phyloP scores from a whole-genome alignment of 2,888 invertebrate genomes.

The Eupithecia tripunctaria region DNA sequence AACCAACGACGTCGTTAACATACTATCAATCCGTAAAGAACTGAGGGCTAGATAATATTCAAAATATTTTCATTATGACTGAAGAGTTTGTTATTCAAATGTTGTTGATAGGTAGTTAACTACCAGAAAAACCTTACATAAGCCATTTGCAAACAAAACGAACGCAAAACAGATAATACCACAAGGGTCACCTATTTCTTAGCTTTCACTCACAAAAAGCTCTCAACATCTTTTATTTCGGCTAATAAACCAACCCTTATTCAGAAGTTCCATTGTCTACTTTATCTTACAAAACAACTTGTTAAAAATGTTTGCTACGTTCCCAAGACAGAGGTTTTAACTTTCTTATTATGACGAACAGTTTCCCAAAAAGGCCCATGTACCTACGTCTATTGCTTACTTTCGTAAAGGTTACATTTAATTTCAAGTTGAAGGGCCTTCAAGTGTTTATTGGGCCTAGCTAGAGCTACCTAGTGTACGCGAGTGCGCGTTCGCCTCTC shows the following conservation, averaged over 20 bases:
- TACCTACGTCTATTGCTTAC: slow-evolving; percentile 26
- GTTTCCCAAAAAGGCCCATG: slow-evolving; percentile 26
- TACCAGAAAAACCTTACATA: slow-evolving; percentile 6
- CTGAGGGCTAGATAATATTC: background rate
- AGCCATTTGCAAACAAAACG: slow-evolving; percentile 32
- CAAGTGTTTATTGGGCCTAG: background rate
- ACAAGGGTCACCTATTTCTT: slow-evolving; percentile 47
- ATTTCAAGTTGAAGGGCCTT: slow-evolving; percentile 8
- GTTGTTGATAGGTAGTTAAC: background rate
- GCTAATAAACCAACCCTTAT: slow-evolving; percentile 55
- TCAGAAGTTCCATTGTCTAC: slow-evolving; percentile 58
- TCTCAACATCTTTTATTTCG: slow-evolving; percentile 50
- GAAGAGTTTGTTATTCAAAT: background rate
- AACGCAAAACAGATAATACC: slow-evolving; percentile 42
- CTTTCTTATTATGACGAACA: slow-evolving; percentile 41
- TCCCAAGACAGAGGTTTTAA: slow-evolving; percentile 45
- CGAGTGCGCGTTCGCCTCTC: background rate
- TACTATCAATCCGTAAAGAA: background rate
- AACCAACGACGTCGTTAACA: background rate
- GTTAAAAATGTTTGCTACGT: slow-evolving; percentile 44
- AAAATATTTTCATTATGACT: too few species aligned
- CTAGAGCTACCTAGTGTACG: background rate
- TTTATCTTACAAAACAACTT: slow-evolving; percentile 50
- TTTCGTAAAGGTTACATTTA: slow-evolving; percentile 9
- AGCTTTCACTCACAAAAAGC: slow-evolving; percentile 47